Evolutionary conservation across 64 coral and sea anemone species (phyloP), one percentile per base, ranked within the genome.

Genomic region (Actinia equina): DNA sequence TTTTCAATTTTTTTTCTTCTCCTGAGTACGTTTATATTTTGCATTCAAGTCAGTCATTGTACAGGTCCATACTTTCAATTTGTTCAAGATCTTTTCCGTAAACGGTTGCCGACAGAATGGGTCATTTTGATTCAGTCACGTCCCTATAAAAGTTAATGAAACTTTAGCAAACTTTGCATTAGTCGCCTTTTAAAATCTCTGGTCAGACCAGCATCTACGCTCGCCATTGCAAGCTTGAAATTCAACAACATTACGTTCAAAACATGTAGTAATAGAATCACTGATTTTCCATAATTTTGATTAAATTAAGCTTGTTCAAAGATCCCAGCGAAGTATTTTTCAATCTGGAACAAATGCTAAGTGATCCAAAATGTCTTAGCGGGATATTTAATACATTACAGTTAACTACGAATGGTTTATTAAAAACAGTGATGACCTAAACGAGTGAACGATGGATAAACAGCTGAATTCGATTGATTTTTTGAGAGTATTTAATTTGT

Each of bases 301-400:
- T 74, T 74, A 10, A 25, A 74, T 74, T 74, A 41, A 26, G 25
- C 12, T 41, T 14, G 10, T 74, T 6, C 25, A 74, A 41, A 74
- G 25, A 30, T 13, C 69, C 7, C 69, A 74, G 23, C 69, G 25
- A 10, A 13, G 2, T 30, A 74, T 30, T 74, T 74, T 69, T 18
- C 7, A 4, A 9, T 20, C 2, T 69, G n/a, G 69, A 74, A 26
- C 69, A 2, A 52, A 52, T 49, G 78, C 78, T 81, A 44, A 11
- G 78, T n/a, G 15, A 44, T 51, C 17, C 14, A 81, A 81, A 81
- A 81, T 52, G 22, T 17, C 78, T 18, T 81, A 81, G 78, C 78
- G 49, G 78, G 78, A 81, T 49, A 52, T 81, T 37, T 1, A 81
- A 52, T 46, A 0, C 18, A 81, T 81, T 52, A 81, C 78, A 81